phyloP scores from a whole-genome alignment of 2,888 invertebrate genomes.

The Diogma glabrata region DNA sequence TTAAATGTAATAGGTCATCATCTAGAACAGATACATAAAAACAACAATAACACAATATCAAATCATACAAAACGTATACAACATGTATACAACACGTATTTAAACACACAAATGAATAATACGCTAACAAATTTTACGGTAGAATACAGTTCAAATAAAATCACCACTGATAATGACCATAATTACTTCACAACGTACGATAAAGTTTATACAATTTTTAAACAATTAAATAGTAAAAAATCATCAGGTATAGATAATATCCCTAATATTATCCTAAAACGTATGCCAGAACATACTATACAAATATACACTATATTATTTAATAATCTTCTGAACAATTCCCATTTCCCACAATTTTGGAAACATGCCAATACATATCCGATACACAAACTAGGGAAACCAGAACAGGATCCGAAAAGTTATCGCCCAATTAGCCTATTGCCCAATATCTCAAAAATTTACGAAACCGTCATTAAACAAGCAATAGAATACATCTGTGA shows the following conservation, averaged over 20 bases:
- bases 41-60: too few relatives aligned
- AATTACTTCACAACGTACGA: too few relatives aligned
- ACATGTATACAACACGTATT: too few relatives aligned
- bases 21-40: too few relatives aligned
- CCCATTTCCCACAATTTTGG: not conserved
- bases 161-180: too few relatives aligned
- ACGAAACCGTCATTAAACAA: not conserved
- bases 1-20: too few relatives aligned
- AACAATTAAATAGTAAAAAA: not conserved
- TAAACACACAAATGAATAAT: too few relatives aligned
- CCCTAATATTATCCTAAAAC: not conserved
- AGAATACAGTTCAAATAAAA: too few relatives aligned
- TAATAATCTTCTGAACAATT: not conserved
- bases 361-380: not conserved
- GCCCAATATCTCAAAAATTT: not conserved
- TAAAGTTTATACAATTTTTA: too few relatives aligned
- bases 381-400: not conserved
- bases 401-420: not conserved
- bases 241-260: not conserved
- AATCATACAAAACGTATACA: too few relatives aligned
- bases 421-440: not conserved
- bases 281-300: not conserved
- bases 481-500: not conserved
- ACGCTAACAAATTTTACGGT: too few relatives aligned
- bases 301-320: not conserved